A percentile compares a stretch with the other conserved stretches of the same genome.
These are phyloP conservation scores for Craniophora ligustri DNA, from an alignment of 2,888 invertebrate genomes.

Conservation along the genomic window DNA sequence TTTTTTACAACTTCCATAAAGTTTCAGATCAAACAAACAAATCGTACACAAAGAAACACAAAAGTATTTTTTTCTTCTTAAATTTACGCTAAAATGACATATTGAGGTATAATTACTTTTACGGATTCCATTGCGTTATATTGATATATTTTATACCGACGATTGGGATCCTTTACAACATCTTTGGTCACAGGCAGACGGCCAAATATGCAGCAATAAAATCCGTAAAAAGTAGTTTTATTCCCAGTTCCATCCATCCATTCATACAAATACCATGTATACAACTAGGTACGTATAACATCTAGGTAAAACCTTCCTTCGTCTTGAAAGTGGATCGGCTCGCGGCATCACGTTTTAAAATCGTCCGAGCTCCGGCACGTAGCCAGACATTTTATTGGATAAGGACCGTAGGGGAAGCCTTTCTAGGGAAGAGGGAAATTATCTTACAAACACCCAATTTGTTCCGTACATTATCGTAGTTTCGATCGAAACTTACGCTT, in stretches of 20 bases:
- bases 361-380: constrained; percentile 39
- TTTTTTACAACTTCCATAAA: too few species aligned
- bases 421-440: constrained; percentile 42
- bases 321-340: constrained; percentile 29
- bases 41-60: too few species aligned
- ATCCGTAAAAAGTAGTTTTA: too few species aligned
- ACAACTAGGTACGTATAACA: not conserved
- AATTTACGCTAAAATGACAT: too few species aligned
- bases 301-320: constrained; percentile 7
- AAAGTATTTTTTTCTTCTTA: too few species aligned
- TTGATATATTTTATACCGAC: too few species aligned
- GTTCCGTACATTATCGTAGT: constrained; percentile 31
- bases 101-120: too few species aligned
- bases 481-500: constrained; percentile 16
- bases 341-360: constrained; percentile 44
- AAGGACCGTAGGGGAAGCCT: constrained; percentile 31
- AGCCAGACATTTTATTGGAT: constrained; percentile 49
- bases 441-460: constrained; percentile 50
- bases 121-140: too few species aligned
- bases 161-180: too few species aligned
- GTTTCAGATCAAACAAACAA: too few species aligned
- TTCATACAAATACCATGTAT: not conserved
- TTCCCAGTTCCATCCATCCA: not conserved
- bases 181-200: too few species aligned
- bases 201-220: too few species aligned